phyloP scores from a whole-genome alignment of 2,113 vertebrate genomes.

The Cebus imitator region DNA sequence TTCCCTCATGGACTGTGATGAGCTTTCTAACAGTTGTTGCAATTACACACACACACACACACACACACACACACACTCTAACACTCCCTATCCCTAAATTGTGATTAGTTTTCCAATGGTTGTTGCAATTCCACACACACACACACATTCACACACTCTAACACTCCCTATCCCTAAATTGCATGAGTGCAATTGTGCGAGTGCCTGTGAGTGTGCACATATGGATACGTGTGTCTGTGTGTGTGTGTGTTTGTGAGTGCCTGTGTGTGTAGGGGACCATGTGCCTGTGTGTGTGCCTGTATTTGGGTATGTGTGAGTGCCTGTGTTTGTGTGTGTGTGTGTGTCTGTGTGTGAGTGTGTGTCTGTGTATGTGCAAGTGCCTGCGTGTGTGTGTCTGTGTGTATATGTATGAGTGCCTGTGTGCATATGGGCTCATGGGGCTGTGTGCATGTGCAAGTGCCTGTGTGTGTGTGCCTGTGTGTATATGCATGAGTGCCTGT shows the following conservation, averaged over 20 bases:
- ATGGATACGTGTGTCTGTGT: too few species aligned
- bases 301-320: accelerated
- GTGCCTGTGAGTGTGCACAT: too few species aligned
- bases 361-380: too few species aligned
- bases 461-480: too few species aligned
- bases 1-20: conserved; percentile 47
- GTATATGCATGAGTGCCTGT: too few species aligned
- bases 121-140: neutral
- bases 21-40: conserved; percentile 38
- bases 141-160: neutral
- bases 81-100: neutral
- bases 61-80: neutral
- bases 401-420: accelerated
- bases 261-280: accelerated
- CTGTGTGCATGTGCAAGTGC: too few species aligned
- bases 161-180: neutral
- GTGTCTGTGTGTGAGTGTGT: too few species aligned
- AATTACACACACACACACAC: neutral
- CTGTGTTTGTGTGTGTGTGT: neutral
- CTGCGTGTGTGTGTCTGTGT: too few species aligned
- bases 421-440: accelerated
- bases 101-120: conserved; percentile 58
- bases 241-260: neutral
- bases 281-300: accelerated
- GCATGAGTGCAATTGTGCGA: neutral